Evolutionary conservation across 2,888 invertebrate species (phyloP).

Genomic region (Diarsia mendica): DNA sequence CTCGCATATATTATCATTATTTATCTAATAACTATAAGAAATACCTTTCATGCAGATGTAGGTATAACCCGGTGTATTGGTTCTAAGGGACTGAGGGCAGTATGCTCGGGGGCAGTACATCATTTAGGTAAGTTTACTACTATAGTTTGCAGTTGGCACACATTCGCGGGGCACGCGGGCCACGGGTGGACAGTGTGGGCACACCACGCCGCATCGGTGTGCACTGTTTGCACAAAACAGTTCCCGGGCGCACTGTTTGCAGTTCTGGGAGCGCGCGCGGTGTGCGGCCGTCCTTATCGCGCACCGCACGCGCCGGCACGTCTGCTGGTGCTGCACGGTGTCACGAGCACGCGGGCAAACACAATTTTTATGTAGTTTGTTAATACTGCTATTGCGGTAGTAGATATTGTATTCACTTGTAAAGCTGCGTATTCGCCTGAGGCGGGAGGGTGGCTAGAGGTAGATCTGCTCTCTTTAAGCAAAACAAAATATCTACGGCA

Average conservation of each 20-base stretch:
- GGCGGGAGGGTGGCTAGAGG: too few relatives aligned
- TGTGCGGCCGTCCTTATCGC: not conserved
- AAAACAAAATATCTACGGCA: too few relatives aligned
- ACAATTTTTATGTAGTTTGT: slow-evolving; percentile 1
- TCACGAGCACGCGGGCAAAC: not conserved
- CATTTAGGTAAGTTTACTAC: not conserved
- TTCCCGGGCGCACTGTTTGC: not conserved
- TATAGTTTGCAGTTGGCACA: not conserved
- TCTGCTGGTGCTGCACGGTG: not conserved
- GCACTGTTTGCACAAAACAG: not conserved
- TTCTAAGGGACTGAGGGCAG: too few relatives aligned
- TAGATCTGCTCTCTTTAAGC: not conserved
- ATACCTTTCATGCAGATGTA: not conserved
- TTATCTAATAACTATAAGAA: not conserved
- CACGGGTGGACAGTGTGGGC: too few relatives aligned
- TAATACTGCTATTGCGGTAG: slow-evolving; percentile 2
- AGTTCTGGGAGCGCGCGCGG: not conserved
- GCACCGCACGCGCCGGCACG: not conserved
- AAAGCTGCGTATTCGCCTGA: not conserved
- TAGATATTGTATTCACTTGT: not conserved
- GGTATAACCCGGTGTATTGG: too few relatives aligned
- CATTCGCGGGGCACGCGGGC: not conserved
- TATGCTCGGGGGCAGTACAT: not conserved
- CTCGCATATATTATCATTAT: not conserved
- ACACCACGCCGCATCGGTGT: too few relatives aligned